Base-by-base conservation (phyloP, 2,888 invertebrate genomes). In the Helicoverpa assulta region DNA sequence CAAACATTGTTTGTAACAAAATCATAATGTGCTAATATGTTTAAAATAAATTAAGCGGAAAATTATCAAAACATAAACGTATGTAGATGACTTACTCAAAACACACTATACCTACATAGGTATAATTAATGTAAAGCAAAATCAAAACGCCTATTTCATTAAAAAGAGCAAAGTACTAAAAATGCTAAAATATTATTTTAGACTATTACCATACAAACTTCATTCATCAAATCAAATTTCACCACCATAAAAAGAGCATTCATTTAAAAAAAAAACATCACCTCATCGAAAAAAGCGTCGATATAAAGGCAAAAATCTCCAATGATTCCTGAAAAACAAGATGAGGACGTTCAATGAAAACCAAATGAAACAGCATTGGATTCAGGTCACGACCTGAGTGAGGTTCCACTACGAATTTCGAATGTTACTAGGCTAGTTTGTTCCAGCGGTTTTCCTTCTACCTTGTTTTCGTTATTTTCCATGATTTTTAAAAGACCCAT, bases 321-420 rank as follows among this genome's bases (percentile, higher is more conserved):
- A 37, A 64, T 18, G 57, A 62, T 64, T 56, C 50, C 54, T 51
- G 47, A 79, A 82, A 79, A 82, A 71, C 71, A 82, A 70, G 56
- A 62, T 43, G 60, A 33, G 12, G 19, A 57, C 50, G 62, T 29
- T 40, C 8, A 29, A 47, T 59, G 60, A 55, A 67, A 80, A 67
- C 54, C 19, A 61, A 80, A 80, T 80, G 68, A 70, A 73, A 63
- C 72, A 19, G 72, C 26, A 14, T 29, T 58, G 26, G 53, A 78
- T 78, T 80, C 77, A 55, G 65, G 70, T 76, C 76, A 80, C 76
- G 77, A 51, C 40, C 18, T 5, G 10, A 6, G 10, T 52, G 70
- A 53, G 64, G 8, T 47, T 43, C 26, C 70, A 78, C 70, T 75
- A 80, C 66, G 52, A 77, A 80, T 70, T 21, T 52, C 21, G n/a